Evolutionary conservation across 2,797 vertebrate genomes (phyloP).

Genomic region (Glossophaga mutica): DNA sequence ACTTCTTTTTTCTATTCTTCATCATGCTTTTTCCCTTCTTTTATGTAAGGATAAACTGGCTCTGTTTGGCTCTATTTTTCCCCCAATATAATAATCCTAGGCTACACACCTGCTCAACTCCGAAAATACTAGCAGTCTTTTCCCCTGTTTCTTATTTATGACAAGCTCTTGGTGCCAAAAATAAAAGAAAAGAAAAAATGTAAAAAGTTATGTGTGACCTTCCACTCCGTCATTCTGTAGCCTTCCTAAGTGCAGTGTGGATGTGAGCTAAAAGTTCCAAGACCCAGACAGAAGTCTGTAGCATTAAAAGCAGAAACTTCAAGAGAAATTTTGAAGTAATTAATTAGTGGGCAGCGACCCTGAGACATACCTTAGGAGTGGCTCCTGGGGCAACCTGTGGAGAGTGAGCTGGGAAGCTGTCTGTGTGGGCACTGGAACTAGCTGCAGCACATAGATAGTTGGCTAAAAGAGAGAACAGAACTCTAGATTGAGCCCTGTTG

Average conservation of each 20-base stretch:
- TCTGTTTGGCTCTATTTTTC: neutral
- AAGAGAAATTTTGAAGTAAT: neutral
- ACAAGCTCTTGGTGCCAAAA: conserved; percentile 20
- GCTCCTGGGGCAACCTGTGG: neutral
- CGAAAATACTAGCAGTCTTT: neutral
- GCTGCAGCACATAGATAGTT: neutral
- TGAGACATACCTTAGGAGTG: neutral
- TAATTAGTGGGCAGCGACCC: neutral
- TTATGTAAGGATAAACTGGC: neutral
- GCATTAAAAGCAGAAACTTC: neutral
- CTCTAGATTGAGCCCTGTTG: neutral
- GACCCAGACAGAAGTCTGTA: neutral
- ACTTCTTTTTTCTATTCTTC: neutral
- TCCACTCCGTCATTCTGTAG: neutral
- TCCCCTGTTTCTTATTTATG: neutral
- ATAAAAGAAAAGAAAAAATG: conserved; percentile 6
- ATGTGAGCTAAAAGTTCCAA: neutral
- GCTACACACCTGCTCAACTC: neutral
- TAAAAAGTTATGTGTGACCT: neutral
- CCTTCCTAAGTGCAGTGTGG: neutral
- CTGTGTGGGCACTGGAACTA: neutral
- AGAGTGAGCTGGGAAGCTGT: neutral
- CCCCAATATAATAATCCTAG: neutral
- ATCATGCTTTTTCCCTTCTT: neutral
- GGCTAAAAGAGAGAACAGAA: neutral